phyloP scores from a whole-genome alignment of 2,888 invertebrate species.

The Falcaria lacertinaria region DNA sequence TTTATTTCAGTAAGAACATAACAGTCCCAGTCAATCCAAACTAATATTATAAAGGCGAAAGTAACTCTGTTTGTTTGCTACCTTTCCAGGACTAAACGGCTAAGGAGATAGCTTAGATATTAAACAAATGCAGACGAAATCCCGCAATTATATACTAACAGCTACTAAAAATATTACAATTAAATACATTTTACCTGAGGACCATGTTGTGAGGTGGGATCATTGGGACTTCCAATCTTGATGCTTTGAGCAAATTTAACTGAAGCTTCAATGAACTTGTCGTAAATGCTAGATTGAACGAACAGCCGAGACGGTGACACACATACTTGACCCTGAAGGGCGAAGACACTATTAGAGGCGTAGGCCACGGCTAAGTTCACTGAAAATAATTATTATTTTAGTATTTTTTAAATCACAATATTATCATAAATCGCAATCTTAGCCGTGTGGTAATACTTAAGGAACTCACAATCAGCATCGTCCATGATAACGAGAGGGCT shows the following conservation, averaged over 20 bases:
- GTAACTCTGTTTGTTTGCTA: too few relatives aligned
- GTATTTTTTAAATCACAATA: not conserved
- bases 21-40: too few relatives aligned
- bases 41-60: too few relatives aligned
- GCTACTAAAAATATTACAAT: too few relatives aligned
- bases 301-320: constrained; percentile 51
- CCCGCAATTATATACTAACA: too few relatives aligned
- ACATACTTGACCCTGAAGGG: constrained; percentile 49
- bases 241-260: constrained; percentile 81
- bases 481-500: constrained; percentile 90
- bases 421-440: not conserved
- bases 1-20: too few relatives aligned
- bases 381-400: constrained; percentile 12
- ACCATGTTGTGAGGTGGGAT: constrained; percentile 37
- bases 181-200: constrained; percentile 40
- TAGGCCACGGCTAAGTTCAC: constrained; percentile 40
- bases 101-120: too few relatives aligned
- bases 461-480: constrained; percentile 84
- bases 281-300: constrained; percentile 82
- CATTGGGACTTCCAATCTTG: constrained; percentile 81
- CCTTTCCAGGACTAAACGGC: too few relatives aligned
- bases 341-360: constrained; percentile 42
- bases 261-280: constrained; percentile 88
- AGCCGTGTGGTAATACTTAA: not conserved
- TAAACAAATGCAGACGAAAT: too few relatives aligned